Conservation (phyloP, 64 coral and sea anemone genomes). For the Astreopora myriophthalma region DNA sequence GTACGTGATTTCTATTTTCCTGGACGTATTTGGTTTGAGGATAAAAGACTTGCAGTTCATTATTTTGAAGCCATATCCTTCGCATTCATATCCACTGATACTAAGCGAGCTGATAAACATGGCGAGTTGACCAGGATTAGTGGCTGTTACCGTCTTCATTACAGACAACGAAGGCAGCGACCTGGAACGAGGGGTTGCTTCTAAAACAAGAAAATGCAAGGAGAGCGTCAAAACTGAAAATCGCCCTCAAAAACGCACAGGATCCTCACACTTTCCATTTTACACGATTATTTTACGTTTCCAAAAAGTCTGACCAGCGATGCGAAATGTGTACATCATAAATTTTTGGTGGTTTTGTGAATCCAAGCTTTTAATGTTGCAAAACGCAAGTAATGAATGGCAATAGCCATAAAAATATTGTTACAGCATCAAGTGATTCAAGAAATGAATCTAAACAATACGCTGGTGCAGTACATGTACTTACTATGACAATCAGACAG, state of each 20-base stretch:
- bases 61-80: constrained; percentile 97
- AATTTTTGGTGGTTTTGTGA: too few species aligned
- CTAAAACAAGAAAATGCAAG: background rate
- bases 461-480: background rate
- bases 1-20: constrained; percentile 98
- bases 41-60: constrained; percentile 97
- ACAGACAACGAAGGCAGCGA: constrained; percentile 74
- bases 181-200: constrained; percentile 52
- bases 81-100: constrained; percentile 94
- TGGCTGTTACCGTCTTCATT: constrained; percentile 94
- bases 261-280: background rate
- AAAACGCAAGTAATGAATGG: too few species aligned
- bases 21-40: constrained; percentile 93
- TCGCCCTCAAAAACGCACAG: background rate
- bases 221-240: too few species aligned
- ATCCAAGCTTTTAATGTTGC: too few species aligned
- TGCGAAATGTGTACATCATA: too few species aligned
- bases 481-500: constrained; percentile 93
- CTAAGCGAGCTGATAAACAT: constrained; percentile 89
- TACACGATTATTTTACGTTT: too few species aligned
- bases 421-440: background rate
- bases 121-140: constrained; percentile 93
- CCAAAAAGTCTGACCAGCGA: too few species aligned
- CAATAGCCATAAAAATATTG: too few species aligned
- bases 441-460: too few species aligned